phyloP scores from a whole-genome alignment of 2,888 invertebrate genomes.

The Pterobdella sp. region DNA sequence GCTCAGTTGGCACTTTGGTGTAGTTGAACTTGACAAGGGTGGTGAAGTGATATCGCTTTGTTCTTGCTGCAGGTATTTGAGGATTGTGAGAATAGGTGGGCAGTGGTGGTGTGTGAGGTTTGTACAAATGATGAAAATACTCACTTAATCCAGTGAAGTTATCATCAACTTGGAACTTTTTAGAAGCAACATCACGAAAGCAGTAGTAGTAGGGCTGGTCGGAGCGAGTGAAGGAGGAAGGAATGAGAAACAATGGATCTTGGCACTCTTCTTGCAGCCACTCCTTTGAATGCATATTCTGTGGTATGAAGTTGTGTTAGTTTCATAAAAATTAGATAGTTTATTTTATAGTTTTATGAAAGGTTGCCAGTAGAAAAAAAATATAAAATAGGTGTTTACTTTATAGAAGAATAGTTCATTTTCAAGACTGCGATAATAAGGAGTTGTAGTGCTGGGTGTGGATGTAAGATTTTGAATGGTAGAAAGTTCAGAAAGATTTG shows the following conservation, averaged over 20 bases:
- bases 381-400: not conserved
- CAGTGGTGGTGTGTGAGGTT: not conserved
- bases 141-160: constrained; percentile 44
- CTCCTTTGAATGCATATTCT: constrained; percentile 38
- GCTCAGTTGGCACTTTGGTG: constrained; percentile 60
- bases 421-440: constrained; percentile 39
- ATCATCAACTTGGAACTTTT: constrained; percentile 11
- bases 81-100: no score
- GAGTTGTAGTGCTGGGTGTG: not conserved
- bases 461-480: not conserved
- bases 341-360: no score
- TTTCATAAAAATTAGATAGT: not conserved
- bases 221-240: constrained; percentile 68
- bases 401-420: constrained; percentile 40
- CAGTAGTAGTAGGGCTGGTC: constrained; percentile 56
- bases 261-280: constrained; percentile 56
- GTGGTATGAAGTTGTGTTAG: not conserved
- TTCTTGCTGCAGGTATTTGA: constrained; percentile 47
- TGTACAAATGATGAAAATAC: not conserved
- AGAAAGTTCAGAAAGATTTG: not conserved
- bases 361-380: no score
- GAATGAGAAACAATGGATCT: constrained; percentile 65
- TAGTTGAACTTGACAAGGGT: constrained; percentile 61
- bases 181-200: constrained; percentile 38
- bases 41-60: constrained; percentile 58